Base-by-base conservation (phyloP, 2,113 vertebrate genomes). In the Melanostigma gelatinosum region DNA sequence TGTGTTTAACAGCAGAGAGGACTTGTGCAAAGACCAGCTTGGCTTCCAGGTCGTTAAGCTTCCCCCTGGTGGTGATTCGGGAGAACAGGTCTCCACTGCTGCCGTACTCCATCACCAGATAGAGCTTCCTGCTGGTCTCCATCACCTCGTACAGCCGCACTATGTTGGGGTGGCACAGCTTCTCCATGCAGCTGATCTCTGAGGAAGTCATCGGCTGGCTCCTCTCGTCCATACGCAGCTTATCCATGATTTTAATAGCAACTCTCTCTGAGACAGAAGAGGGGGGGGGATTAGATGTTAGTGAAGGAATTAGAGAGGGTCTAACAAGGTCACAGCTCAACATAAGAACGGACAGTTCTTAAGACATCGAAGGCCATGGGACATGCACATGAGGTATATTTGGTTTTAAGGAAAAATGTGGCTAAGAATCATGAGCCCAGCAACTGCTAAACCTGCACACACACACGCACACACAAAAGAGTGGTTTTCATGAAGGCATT, bases 161-260 rank as follows among this genome's bases (percentile, higher is more conserved):
- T 22, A 96, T 86, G 85, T 95, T 95, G 10, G 95, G 95, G 77
- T 96, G 95, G 40, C 89, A 92, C 84, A 96, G 85, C 75, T 90
- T 93, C 89, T 96, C 94, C 95, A 96, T 95, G 89, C 94, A 94
- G 83, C 83, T 86, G 77, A 96, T 95, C 90, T 96, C 95, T 11
- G 91, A 91, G 20, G 75, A 48, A 5, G 75, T 86, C 42, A 92
- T 24, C 3, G 82, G 44, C 74, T 86, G 85, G 4, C 70, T 80
- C 73, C 83, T 95, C 82, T 93, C 90, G 24, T 91, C 91, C 62
- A 93, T 73, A 8, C 87, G 90, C 29, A 55, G 46, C 79, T 96
- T 96, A 61, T 95, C 93, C 52, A 96, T 72, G 34, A 96, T 85
- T 87, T 96, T 96, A 22, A 96, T 85, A 5, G 95, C 95, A 1